Base-by-base conservation (phyloP, 2,113 vertebrate genomes). In the Mormoops blainvillei region DNA sequence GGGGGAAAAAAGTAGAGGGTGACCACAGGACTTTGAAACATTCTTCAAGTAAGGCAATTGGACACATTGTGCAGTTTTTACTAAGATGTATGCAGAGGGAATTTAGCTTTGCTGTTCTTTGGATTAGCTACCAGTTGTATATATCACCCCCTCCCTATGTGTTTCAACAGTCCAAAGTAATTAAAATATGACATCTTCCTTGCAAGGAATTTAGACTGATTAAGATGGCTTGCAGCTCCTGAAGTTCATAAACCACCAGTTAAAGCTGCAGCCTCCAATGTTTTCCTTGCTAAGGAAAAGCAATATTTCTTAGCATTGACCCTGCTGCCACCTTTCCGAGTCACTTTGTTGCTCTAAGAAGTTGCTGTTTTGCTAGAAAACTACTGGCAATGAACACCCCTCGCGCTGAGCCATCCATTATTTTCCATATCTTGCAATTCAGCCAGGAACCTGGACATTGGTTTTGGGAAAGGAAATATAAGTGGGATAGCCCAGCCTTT, bases 271-370 rank as follows among this genome's bases (percentile, higher is more conserved):
- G 94, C 98, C 20, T 52, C 83, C 94, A 94, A 18, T 97, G 94
- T 97, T 97, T 97, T 87, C 81, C 90, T 97, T 89, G 87, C 88
- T 18, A 93, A 98, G 97, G 97, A 96, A 97, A 98, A 93, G 98
- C 98, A 98, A 98, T 99, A 98, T 99, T 98, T 99, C 98, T 99
- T 98, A 98, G 97, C 97, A 96, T 87, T 99, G 98, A 99, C 98
- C 98, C 98, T 97, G 92, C 98, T 98, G 98, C 98, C 98, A 98
- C 98, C 98, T 99, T 96, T 98, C 96, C 97, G 76, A 97, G 98
- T 97, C 97, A 98, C 97, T 98, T 98, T 98, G 98, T 98, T 98
- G 97, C 98, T 98, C 97, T 98, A 98, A 99, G 98, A 98, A 98
- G 98, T 98, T 98, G 98, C 97, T 98, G 98, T 98, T 99, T 98